These are phyloP conservation scores for Scaptomyza pallida DNA, from an alignment of 1,140 invertebrate species.

Conservation along the genomic window DNA sequence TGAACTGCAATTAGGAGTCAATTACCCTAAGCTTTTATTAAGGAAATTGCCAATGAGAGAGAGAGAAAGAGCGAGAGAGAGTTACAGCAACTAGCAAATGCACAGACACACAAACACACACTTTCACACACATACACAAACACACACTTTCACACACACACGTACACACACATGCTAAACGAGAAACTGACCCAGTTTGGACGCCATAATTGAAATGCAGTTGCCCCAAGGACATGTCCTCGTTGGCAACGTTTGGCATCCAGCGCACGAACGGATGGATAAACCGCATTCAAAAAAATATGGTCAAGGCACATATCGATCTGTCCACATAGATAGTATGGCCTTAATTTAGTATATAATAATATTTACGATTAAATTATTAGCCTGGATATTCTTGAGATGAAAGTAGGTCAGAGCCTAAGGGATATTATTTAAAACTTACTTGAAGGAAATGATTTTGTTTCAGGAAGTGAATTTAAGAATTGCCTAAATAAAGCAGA, in stretches of 20 bases:
- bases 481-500: too few relatives aligned
- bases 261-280: slow-evolving; percentile 5
- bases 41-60: slow-evolving; percentile 14
- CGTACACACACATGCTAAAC: background rate
- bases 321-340: slow-evolving; percentile 11
- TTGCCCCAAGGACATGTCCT: slow-evolving; percentile 49
- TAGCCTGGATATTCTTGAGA: background rate
- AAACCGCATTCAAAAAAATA: slow-evolving; percentile 44
- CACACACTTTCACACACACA: slow-evolving; percentile 2
- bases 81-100: background rate
- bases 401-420: background rate
- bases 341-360: background rate
- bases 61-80: slow-evolving; percentile 5
- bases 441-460: background rate
- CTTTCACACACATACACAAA: slow-evolving; percentile 7
- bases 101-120: slow-evolving; percentile 6
- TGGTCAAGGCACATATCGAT: slow-evolving; percentile 49
- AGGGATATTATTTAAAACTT: background rate
- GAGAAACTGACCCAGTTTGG: slow-evolving; percentile 40
- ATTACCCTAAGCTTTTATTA: slow-evolving; percentile 21
- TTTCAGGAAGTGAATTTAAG: too few relatives aligned
- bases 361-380: background rate
- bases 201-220: slow-evolving; percentile 59
- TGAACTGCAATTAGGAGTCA: slow-evolving; percentile 27
- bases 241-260: slow-evolving; percentile 16